A percentile compares a stretch with the other conserved stretches of the same genome.
These are phyloP conservation scores for Camelus dromedarius DNA, from an alignment of 2,113 vertebrate genomes.

Conservation along the genomic window DNA sequence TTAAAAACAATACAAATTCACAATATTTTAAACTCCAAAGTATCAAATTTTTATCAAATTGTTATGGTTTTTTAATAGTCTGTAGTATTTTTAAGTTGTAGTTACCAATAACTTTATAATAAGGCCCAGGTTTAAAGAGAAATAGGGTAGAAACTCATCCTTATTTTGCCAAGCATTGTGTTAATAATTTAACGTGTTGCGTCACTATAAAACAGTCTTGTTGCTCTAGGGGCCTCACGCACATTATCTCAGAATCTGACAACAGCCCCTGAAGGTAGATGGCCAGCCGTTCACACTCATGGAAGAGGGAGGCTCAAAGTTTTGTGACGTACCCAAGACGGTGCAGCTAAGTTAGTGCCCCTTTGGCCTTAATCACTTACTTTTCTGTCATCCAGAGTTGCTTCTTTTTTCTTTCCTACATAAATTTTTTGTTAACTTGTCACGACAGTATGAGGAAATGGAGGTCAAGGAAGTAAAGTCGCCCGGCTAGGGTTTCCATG, in stretches of 20 bases:
- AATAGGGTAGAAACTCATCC: not conserved
- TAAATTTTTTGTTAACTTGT: not conserved
- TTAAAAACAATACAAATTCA: not conserved
- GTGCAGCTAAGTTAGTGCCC: not conserved
- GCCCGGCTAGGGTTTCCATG: not conserved
- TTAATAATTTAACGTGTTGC: not conserved
- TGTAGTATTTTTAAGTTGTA: slow-evolving; percentile 43
- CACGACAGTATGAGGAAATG: not conserved
- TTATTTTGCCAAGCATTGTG: not conserved
- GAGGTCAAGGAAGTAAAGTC: not conserved
- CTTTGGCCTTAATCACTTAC: not conserved
- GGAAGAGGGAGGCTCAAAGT: not conserved
- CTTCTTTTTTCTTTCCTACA: not conserved
- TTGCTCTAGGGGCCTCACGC: not conserved
- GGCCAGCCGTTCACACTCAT: not conserved
- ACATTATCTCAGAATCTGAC: not conserved
- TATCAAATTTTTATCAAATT: slow-evolving; percentile 42
- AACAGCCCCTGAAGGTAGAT: not conserved
- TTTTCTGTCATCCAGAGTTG: not conserved
- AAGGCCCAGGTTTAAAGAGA: slow-evolving; percentile 3
- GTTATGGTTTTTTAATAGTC: not conserved
- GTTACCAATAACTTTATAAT: not conserved
- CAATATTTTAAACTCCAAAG: not conserved
- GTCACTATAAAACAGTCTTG: not conserved
- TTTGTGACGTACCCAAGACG: slow-evolving; percentile 4